phyloP scores from a whole-genome alignment of 2,888 invertebrate species.

The Meloe dianella region DNA sequence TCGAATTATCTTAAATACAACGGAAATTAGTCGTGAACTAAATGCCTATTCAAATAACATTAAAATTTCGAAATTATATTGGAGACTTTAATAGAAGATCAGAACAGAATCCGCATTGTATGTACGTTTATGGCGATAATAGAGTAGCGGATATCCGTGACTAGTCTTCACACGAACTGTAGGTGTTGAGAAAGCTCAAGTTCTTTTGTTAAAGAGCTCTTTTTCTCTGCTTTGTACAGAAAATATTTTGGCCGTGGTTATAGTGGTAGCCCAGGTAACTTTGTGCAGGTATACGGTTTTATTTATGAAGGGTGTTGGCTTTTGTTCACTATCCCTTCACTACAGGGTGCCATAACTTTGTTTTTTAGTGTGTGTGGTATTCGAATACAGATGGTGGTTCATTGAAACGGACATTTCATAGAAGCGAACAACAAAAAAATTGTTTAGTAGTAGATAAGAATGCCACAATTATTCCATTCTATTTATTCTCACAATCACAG shows the following conservation, averaged over 20 bases:
- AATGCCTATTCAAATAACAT: too few relatives aligned
- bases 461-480: neutral
- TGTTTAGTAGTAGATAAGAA: neutral
- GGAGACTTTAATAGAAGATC: neutral
- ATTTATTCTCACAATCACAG: neutral
- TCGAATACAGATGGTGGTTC: conserved; percentile 8
- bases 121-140: neutral
- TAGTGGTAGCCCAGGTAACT: neutral
- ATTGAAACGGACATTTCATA: neutral
- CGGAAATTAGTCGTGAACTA: too few relatives aligned
- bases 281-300: neutral
- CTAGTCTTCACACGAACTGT: conserved; percentile 5
- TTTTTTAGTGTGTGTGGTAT: neutral
- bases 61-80: neutral
- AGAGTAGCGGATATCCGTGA: conserved; percentile 3
- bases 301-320: conserved; percentile 6
- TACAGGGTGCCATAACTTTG: neutral
- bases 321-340: conserved; percentile 4
- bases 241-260: neutral
- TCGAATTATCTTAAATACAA: neutral
- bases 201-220: neutral
- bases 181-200: neutral
- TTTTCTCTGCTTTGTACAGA: neutral
- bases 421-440: neutral
- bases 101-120: neutral